Evolutionary conservation across 2,113 vertebrate species (phyloP).

Genomic region (Calypte anna): DNA sequence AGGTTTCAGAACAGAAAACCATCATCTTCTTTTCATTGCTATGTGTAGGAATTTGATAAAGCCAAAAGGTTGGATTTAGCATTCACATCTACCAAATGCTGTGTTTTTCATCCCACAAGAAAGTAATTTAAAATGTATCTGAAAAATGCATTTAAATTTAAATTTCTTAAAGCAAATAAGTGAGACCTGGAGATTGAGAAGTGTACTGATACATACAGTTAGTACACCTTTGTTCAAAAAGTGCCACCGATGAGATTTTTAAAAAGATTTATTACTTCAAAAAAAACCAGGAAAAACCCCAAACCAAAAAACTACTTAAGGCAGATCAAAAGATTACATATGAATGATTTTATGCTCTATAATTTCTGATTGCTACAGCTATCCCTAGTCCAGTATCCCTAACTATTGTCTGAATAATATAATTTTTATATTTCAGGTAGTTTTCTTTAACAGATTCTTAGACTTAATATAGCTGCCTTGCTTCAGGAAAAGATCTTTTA

Average conservation of each 20-base stretch:
- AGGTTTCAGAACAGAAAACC: neutral
- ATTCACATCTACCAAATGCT: neutral
- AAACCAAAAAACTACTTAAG: neutral
- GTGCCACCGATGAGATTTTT: neutral
- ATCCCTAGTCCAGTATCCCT: neutral
- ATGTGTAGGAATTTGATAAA: neutral
- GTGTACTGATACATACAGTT: neutral
- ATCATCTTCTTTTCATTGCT: neutral
- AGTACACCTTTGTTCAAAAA: neutral
- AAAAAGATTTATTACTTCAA: neutral
- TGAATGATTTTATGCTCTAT: slow-evolving; percentile 34
- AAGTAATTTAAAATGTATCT: neutral
- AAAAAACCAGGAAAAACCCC: too few species aligned
- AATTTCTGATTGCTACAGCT: slow-evolving; percentile 58
- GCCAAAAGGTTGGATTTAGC: neutral
- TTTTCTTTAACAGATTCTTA: slow-evolving; percentile 72
- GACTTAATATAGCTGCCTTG: slow-evolving; percentile 66
- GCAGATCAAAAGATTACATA: neutral
- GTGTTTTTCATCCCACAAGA: neutral
- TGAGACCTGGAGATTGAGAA: neutral
- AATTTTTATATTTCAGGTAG: slow-evolving; percentile 69
- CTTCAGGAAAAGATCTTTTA: slow-evolving; percentile 77
- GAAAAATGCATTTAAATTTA: neutral
- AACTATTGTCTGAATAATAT: slow-evolving; percentile 39
- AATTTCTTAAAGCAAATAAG: neutral